These are phyloP conservation scores for Eolophus roseicapilla DNA, from an alignment of 2,113 vertebrate genomes.

Conservation along the genomic window DNA sequence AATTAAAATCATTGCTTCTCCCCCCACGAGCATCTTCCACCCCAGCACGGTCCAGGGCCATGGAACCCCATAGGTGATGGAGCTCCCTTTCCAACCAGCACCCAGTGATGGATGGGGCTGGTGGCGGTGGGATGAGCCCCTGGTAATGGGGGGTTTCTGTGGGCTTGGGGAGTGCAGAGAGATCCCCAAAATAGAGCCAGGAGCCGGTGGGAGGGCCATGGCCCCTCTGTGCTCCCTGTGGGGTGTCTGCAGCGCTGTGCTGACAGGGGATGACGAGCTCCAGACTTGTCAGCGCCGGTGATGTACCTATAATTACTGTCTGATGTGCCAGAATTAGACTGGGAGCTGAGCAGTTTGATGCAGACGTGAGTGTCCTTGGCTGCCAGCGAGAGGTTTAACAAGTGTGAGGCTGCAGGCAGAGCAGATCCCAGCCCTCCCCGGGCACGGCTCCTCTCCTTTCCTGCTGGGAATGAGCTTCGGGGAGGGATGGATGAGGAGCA, in stretches of 20 bases:
- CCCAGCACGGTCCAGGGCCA: rapidly evolving
- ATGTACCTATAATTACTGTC: slow-evolving; percentile 76
- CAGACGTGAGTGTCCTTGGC: slow-evolving; percentile 43
- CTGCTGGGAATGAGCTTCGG: rapidly evolving
- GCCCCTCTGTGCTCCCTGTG: not conserved
- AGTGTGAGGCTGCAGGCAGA: not conserved
- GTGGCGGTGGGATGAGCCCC: rapidly evolving
- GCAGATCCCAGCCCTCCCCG: rapidly evolving
- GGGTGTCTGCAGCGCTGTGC: not conserved
- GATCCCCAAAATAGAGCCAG: not conserved
- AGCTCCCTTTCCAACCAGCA: too few relatives aligned
- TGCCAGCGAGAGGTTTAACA: not conserved
- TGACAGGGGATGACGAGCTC: slow-evolving; percentile 70
- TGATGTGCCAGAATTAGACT: slow-evolving; percentile 75
- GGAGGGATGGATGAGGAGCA: not conserved
- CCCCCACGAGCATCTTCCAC: not conserved
- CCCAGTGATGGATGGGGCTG: rapidly evolving
- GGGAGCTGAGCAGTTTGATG: slow-evolving; percentile 15
- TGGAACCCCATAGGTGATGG: rapidly evolving
- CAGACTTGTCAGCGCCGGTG: slow-evolving; percentile 58
- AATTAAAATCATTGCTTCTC: slow-evolving; percentile 73
- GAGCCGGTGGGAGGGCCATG: not conserved
- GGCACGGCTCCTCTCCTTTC: rapidly evolving
- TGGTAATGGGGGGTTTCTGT: rapidly evolving
- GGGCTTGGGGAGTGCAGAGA: rapidly evolving